These are phyloP conservation scores for Anastrepha obliqua DNA, from an alignment of 1,140 invertebrate genomes.

Conservation along the genomic window DNA sequence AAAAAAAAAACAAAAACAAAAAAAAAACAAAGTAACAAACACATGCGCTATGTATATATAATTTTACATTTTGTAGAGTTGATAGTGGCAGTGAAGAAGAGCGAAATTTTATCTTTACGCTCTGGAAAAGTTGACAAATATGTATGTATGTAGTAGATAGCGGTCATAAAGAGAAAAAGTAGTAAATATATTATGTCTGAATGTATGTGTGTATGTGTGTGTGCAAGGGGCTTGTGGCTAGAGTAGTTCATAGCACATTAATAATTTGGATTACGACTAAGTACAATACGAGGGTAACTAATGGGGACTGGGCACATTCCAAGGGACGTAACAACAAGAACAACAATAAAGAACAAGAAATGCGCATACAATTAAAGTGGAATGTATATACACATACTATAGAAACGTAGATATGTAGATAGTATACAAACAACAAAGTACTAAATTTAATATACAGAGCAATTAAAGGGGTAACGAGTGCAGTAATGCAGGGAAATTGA, in stretches of 20 bases:
- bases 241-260: conserved; percentile 8
- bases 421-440: conserved; percentile 2
- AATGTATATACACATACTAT: background rate
- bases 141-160: background rate
- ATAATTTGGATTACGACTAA: background rate
- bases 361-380: background rate
- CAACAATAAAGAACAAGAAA: conserved; percentile 18
- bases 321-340: conserved; percentile 16
- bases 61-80: background rate
- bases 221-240: background rate
- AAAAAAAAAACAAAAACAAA: background rate
- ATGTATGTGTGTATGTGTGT: background rate
- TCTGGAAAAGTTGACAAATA: background rate
- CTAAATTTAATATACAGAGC: background rate
- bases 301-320: conserved; percentile 26
- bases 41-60: too few relatives aligned
- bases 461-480: background rate
- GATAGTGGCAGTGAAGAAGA: background rate
- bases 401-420: background rate
- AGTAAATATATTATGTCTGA: background rate
- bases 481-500: background rate
- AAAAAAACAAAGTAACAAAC: background rate
- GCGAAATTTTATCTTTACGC: background rate
- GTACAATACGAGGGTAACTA: conserved; percentile 8
- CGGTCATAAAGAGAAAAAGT: background rate